Evolutionary conservation across 2,113 vertebrate species (phyloP).

Genomic region (Cairina moschata): DNA sequence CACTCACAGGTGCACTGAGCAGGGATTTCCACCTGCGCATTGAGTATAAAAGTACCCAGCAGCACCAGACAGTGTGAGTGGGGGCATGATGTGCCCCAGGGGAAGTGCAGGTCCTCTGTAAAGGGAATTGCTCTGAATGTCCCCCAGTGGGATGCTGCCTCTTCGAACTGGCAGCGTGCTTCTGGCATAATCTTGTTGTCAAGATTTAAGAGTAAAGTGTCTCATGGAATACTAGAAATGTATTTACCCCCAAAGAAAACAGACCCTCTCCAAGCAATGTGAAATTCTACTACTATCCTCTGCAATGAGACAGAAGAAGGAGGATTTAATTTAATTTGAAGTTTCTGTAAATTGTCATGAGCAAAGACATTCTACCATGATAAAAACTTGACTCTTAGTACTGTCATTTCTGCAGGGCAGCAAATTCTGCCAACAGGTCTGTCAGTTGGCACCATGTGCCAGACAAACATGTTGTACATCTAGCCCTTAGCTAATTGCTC

Average conservation of each 20-base stretch:
- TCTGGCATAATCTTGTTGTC: not conserved
- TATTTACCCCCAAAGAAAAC: not conserved
- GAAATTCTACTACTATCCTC: not conserved
- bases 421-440: not conserved
- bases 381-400: not conserved
- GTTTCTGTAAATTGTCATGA: not conserved
- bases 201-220: not conserved
- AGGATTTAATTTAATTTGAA: not conserved
- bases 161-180: not conserved
- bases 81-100: not conserved
- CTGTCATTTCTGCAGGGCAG: not conserved
- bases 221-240: not conserved
- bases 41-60: not conserved
- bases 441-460: not conserved
- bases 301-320: not conserved
- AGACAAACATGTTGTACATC: not conserved
- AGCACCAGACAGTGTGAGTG: not conserved
- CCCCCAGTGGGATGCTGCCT: fast-evolving
- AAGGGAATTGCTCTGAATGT: not conserved
- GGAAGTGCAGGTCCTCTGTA: not conserved
- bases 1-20: not conserved
- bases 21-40: not conserved
- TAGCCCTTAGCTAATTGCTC: not conserved
- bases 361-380: not conserved
- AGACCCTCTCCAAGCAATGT: not conserved